Percentiles rank a stretch among this genome's conserved stretches.
phyloP scores from a whole-genome alignment of 2,797 vertebrate genomes.

The Arrhamphus sclerolepis region DNA sequence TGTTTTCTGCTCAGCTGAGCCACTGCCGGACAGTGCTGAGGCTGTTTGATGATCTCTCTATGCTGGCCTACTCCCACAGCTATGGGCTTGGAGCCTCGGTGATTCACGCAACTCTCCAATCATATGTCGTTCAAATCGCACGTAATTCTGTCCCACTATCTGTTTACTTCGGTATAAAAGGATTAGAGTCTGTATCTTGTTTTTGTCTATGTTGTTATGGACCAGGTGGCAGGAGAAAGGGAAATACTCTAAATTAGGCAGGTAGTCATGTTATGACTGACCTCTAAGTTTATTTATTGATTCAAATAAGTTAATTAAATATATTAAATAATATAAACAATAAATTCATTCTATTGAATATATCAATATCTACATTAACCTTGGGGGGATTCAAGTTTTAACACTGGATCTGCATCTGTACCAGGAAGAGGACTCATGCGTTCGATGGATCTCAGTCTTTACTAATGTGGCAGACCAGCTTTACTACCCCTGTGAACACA shows the following conservation, averaged over 20 bases:
- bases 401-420: not conserved
- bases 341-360: not conserved
- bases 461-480: constrained; percentile 91
- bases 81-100: constrained; percentile 90
- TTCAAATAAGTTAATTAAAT: too few species aligned
- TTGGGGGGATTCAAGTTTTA: not conserved
- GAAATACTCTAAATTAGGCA: too few species aligned
- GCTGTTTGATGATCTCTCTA: constrained; percentile 91
- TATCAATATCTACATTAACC: too few species aligned
- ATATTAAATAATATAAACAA: not conserved
- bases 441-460: constrained; percentile 88
- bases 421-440: constrained; percentile 85
- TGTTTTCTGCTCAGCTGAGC: constrained; percentile 88
- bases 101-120: constrained; percentile 17
- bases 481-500: constrained; percentile 95
- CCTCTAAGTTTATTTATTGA: not conserved
- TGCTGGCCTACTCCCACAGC: constrained; percentile 84
- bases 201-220: too few species aligned
- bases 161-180: not conserved
- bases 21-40: constrained; percentile 90
- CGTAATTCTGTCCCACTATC: too few species aligned
- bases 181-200: constrained; percentile 1
- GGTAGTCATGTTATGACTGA: too few species aligned
- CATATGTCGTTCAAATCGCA: not conserved
- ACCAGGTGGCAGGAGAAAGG: too few species aligned